Conservation (phyloP, 2,797 vertebrate genomes). For the Holocentrus rufus region DNA sequence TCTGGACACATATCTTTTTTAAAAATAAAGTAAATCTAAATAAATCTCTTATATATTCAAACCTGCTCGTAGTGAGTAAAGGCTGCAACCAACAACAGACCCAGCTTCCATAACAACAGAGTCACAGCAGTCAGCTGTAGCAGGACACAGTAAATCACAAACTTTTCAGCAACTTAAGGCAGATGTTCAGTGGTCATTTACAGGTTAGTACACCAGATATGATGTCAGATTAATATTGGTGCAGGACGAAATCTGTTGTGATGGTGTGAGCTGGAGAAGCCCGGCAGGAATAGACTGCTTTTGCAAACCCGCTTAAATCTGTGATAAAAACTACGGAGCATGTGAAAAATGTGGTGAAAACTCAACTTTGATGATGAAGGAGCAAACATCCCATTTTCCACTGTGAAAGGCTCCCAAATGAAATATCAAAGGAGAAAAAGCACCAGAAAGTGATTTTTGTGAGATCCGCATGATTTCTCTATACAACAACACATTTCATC, state of each 20-base stretch:
- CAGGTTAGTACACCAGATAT: conserved; percentile 40
- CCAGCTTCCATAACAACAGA: conserved; percentile 47
- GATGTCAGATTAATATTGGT: conserved; percentile 19
- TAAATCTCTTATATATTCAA: neutral
- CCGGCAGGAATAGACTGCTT: conserved; percentile 17
- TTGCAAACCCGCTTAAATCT: conserved; percentile 34
- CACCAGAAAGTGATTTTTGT: conserved; percentile 23
- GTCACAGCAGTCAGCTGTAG: conserved; percentile 9
- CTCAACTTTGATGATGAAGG: conserved; percentile 47
- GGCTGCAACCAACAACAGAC: conserved; percentile 30
- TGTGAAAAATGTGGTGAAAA: conserved; percentile 55
- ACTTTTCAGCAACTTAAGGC: conserved; percentile 38
- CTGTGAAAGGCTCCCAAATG: conserved; percentile 4
- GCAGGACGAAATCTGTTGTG: conserved; percentile 2
- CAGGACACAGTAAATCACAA: conserved; percentile 28
- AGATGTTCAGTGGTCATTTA: conserved; percentile 40
- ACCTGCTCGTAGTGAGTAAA: conserved; percentile 4
- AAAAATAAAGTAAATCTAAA: too few species aligned
- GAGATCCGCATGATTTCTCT: neutral
- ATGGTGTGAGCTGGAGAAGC: conserved; percentile 14
- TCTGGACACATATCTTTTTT: too few species aligned
- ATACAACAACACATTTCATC: conserved; percentile 30
- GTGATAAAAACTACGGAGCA: conserved; percentile 38
- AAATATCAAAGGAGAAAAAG: conserved; percentile 28
- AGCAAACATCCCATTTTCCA: conserved; percentile 25